Evolutionary conservation across 2,888 invertebrate genomes (phyloP).

Genomic region (Sympetrum striolatum): DNA sequence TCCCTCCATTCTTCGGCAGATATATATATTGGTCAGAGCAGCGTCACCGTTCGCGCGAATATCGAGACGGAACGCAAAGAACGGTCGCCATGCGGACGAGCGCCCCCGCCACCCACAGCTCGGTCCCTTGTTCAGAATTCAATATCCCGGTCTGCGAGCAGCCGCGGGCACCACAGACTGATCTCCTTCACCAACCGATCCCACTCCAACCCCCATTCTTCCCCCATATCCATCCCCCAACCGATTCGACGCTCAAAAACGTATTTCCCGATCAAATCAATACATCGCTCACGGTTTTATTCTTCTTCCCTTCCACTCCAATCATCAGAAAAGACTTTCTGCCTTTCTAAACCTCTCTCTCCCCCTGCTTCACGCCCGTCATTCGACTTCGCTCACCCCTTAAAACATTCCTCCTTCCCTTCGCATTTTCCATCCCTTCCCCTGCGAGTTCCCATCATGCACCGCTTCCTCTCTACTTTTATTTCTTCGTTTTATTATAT

Average conservation of each 20-base stretch:
- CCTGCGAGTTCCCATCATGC: background rate
- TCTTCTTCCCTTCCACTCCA: constrained; percentile 30
- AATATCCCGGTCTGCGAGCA: constrained; percentile 32
- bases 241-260: constrained; percentile 36
- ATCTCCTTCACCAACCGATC: constrained; percentile 18
- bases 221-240: background rate
- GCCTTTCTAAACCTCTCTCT: constrained; percentile 1
- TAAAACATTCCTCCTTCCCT: background rate
- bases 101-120: background rate
- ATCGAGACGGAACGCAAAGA: constrained; percentile 36
- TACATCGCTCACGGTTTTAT: constrained; percentile 42
- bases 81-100: constrained; percentile 39
- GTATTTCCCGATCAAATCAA: constrained; percentile 44
- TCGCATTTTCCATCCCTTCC: constrained; percentile 21
- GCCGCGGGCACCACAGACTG: constrained; percentile 42
- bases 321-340: constrained; percentile 42
- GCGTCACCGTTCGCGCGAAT: constrained; percentile 27
- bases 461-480: background rate
- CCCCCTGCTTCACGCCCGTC: background rate
- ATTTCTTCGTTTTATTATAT: constrained; percentile 21
- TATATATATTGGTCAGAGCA: constrained; percentile 33
- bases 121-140: constrained; percentile 40
- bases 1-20: background rate
- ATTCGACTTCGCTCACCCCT: no score
- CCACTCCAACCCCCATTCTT: background rate